Base-by-base conservation (phyloP, 2,797 vertebrate species). In the Dallia pectoralis region DNA sequence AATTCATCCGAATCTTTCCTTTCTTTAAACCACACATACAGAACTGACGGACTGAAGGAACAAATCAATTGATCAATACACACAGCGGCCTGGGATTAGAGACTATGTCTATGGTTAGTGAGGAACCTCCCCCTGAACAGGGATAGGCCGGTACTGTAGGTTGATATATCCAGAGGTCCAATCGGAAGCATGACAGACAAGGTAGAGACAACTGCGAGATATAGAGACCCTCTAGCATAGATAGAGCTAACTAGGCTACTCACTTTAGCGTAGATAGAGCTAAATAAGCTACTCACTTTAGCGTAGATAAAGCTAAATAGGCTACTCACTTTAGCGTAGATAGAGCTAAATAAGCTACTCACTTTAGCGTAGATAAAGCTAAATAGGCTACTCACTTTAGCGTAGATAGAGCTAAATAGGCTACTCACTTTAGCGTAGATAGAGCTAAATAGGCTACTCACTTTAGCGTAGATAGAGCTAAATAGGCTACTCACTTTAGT, bases 351-450 rank as follows among this genome's bases (percentile, higher is more conserved):
- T 2, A 19, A 18, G 65, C 8, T 40, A 90, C 91, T 85, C 82
- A 93, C 92, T 94, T 78, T 94, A n/a, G n/a, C n/a, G n/a, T n/a
- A n/a, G n/a, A n/a, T n/a, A n/a, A n/a, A n/a, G n/a, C n/a, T n/a
- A n/a, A n/a, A n/a, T n/a, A n/a, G n/a, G n/a, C n/a, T n/a, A n/a
- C n/a, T n/a, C n/a, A n/a, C n/a, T 49, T 29, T 67, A 72, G 79
- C 82, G 79, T 74, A 78, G 79, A 83, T 78, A 75, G 79, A 73
- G 75, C 65, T 78, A 72, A 22, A 49, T 2, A 19, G 33, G 65
- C 8, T 40, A 90, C 91, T 85, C 82, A 93, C 92, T 94, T 78
- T 94, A 72, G 79, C 82, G 79, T 74, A 78, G 79, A 83, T 78
- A 75, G 79, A 73, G 75, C 65, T 78, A 72, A 22, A 49, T 2